A percentile compares a stretch with the other conserved stretches of the same genome.
Conservation (phyloP, 2,888 invertebrate species). For the Scaptomyza cyrtandrae region DNA sequence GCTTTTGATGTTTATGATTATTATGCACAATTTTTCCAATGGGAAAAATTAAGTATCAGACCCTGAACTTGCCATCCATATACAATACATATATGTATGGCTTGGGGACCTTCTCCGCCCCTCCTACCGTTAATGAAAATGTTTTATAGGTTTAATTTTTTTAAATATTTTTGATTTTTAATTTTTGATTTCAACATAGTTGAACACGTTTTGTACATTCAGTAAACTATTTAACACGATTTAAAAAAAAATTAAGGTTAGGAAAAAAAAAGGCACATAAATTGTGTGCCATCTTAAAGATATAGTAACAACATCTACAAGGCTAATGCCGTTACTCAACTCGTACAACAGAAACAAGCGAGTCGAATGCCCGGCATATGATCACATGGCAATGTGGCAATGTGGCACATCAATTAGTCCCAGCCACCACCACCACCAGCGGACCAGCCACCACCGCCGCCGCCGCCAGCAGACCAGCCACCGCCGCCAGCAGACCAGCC, state of each 20-base stretch:
- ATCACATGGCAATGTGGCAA: slow-evolving; percentile 33
- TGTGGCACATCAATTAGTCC: slow-evolving; percentile 30
- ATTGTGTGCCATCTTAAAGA: slow-evolving; percentile 33
- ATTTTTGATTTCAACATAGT: slow-evolving; percentile 28
- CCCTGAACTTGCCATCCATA: slow-evolving; percentile 15
- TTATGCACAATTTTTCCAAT: not conserved
- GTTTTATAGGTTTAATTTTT: not conserved
- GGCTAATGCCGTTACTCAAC: slow-evolving; percentile 65
- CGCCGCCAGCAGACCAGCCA: slow-evolving; percentile 21
- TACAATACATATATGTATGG: not conserved
- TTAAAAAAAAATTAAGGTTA: slow-evolving; percentile 26
- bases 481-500: slow-evolving; percentile 19
- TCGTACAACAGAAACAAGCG: slow-evolving; percentile 69
- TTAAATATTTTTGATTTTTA: slow-evolving; percentile 1
- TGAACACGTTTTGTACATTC: slow-evolving; percentile 41
- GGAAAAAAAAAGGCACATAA: slow-evolving; percentile 1
- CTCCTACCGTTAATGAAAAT: slow-evolving; percentile 5
- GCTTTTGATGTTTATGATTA: slow-evolving; percentile 11
- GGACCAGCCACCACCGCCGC: slow-evolving; percentile 44
- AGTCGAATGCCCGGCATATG: slow-evolving; percentile 48
- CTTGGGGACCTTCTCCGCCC: not conserved
- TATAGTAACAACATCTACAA: slow-evolving; percentile 65
- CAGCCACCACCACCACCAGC: slow-evolving; percentile 46
- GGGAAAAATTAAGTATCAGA: slow-evolving; percentile 6
- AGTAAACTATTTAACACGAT: slow-evolving; percentile 44